Evolutionary conservation across 2,888 invertebrate genomes (phyloP), one percentile per base, ranked within the genome.

Genomic region (Oscheius sp.): DNA sequence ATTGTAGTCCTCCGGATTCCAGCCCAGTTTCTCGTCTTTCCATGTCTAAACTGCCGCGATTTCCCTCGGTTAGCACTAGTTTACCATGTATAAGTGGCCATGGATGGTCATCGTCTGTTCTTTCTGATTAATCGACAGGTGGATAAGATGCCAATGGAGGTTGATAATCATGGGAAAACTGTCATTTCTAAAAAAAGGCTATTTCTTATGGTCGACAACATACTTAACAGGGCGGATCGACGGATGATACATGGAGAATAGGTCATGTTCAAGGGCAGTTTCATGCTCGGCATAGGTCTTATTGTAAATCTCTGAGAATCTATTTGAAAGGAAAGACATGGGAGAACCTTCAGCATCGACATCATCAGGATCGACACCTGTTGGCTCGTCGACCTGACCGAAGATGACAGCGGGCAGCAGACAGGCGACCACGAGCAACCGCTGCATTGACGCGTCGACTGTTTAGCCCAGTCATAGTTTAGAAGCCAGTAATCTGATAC

Each of bases 1-100:
- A 73, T 84, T 85, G 78, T 77, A 87, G 3, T 79, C 76, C 9
- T 80, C 74, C 18, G 85, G 81, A 53, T 88, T 83, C 88, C 87
- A 88, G 5, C 78, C 80, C 5, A 86, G 82, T 35, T 77, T 64
- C 69, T 87, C 85, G 64, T 87, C 87, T 59, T 68, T 66, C 87
- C 87, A 87, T 35, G 75, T 80, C 84, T 82, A 52, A 56, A 69
- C 41, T 53, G 25, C 25, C 21, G 55, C 55, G 3, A 6, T 23
- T 7, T 55, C 6, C 21, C 25, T 35, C 13, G 16, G 1, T 6
- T 69, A 1, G 5, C 41, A 9, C 43, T 27, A 25, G 16, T 63
- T 23, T 55, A 86, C 85, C 85, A 86, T 85, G 70, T 85, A 87
- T 64, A 87, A 77, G 73, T 87, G 85, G 35, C 87, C 87, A 63